Conservation (phyloP, 2,113 vertebrate genomes). For the Pollachius pollachius region DNA sequence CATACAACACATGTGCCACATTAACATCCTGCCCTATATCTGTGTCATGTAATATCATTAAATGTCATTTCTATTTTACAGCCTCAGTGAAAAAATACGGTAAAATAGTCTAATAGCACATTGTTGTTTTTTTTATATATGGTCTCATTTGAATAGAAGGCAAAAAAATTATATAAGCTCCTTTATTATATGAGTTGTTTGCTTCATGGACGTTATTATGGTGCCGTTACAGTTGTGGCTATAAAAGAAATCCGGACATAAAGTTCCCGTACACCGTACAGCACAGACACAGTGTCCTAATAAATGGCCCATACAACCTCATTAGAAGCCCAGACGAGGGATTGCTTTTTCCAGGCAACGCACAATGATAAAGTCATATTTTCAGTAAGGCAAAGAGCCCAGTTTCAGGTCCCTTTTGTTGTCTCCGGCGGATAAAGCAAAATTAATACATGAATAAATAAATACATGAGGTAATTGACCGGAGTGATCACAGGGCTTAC, state of each 20-base stretch:
- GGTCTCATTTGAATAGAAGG: conserved; percentile 65
- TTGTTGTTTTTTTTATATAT: conserved; percentile 28
- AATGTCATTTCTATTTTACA: no score
- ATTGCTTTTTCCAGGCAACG: conserved; percentile 48
- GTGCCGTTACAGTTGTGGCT: conserved; percentile 53
- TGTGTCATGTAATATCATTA: no score
- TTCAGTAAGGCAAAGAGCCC: conserved; percentile 30
- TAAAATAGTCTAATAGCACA: no score
- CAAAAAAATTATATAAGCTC: conserved; percentile 32
- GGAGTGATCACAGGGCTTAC: conserved; percentile 11
- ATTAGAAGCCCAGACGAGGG: conserved; percentile 62
- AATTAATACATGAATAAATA: conserved; percentile 1
- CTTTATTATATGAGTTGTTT: conserved; percentile 65
- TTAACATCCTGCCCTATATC: no score
- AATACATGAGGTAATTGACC: conserved; percentile 33
- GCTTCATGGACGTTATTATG: conserved; percentile 61
- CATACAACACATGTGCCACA: no score
- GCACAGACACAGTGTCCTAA: conserved; percentile 68
- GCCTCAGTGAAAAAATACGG: no score
- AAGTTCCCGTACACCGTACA: conserved; percentile 51
- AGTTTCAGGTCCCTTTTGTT: conserved; percentile 21
- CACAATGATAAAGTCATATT: conserved; percentile 47
- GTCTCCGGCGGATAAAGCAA: conserved; percentile 35
- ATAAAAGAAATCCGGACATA: conserved; percentile 70
- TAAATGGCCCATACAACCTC: conserved; percentile 64